Evolutionary conservation across 2,888 invertebrate genomes (phyloP), one percentile per base, ranked within the genome.

Genomic region (Drosophila dives): DNA sequence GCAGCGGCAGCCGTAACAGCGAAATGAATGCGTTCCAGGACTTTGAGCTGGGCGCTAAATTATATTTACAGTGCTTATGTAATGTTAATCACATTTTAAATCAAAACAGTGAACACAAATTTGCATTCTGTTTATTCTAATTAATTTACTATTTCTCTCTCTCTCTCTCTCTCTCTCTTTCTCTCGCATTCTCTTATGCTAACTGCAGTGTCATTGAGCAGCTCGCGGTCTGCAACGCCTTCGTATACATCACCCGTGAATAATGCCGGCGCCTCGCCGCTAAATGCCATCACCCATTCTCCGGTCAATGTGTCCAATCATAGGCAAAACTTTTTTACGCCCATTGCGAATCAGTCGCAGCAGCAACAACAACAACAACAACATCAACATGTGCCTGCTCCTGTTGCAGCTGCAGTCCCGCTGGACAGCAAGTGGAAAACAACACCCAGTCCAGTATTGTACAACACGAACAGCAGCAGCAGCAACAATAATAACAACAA

Each of bases 221-320:
- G 98, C 92, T 98, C 98, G 20, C 95, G 98, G 71, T 98, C 98
- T 48, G 98, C 97, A 61, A 98, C 98, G 58, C 98, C 98, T 55
- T 97, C 98, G 42, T 98, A 97, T 91, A 97, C 97, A 49, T 95
- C 96, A 58, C 95, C 96, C 64, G 96, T 95, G 67, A 95, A 95
- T 70, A 95, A 95, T 85, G 95, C 95, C 40, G 95, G 94, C 32
- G 95, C 95, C 58, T 96, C 96, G 6, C 95, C 96, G 29, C 94
- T 95, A 83, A 95, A 95, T 84, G 94, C 94, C 93, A 86, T 88
- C 59, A 90, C 90, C 64, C 95, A 95, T 91, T 95, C 96, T 71
- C 91, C 91, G 67, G 94, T 96, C 54, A 95, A 95, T 60, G 95
- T 95, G 70, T 96, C 96, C 42, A 95, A 96, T 70, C 95, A 85